Base-by-base conservation (phyloP, 35 echinoderm and acorn worm species). In the Apostichopus parvimensis region DNA sequence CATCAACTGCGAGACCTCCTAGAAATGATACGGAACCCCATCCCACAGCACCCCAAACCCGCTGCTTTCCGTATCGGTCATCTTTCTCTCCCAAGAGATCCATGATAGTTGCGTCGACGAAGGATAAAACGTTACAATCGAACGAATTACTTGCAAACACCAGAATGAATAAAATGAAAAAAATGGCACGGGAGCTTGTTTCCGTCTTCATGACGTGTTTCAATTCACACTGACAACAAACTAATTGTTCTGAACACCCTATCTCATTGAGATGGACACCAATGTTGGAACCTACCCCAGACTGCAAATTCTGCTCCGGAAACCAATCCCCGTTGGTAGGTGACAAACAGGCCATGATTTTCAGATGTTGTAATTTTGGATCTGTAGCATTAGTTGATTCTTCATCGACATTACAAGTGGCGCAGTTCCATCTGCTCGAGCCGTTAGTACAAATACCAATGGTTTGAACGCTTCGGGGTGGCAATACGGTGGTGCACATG, bases 21-120 rank as follows among this genome's bases (percentile, higher is more conserved):
- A 92, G 12, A 61, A 94, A 75, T 21, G 93, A 89, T 4, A 92
- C 80, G 8, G 59, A n/a, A 15, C 93, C 93, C 88, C 88, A 94
- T 56, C 89, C 83, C 53, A 94, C 60, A 6, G 93, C 93, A 34
- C 93, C 93, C 93, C 93, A 94, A 17, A 94, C 21, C 73, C 93
- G 24, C 21, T 94, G 79, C 89, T 91, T 92, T 15, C 93, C 93
- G 53, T 86, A 94, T 52, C 91, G 21, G 57, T 62, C 76, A 17
- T 77, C 72, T n/a, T 91, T 91, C 24, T 79, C 90, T 20, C 90
- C 90, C 26, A 94, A 79, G 22, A 94, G 79, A 56, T 92, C 93
- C 92, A 93, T 93, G 68, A 87, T 89, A 17, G 87, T 54, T 23
- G 92, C 72, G 79, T 93, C 92, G 60, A 93, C n/a, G 75, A 77